Base-by-base conservation (phyloP, 2,888 invertebrate genomes). In the Mythimna lalbum region DNA sequence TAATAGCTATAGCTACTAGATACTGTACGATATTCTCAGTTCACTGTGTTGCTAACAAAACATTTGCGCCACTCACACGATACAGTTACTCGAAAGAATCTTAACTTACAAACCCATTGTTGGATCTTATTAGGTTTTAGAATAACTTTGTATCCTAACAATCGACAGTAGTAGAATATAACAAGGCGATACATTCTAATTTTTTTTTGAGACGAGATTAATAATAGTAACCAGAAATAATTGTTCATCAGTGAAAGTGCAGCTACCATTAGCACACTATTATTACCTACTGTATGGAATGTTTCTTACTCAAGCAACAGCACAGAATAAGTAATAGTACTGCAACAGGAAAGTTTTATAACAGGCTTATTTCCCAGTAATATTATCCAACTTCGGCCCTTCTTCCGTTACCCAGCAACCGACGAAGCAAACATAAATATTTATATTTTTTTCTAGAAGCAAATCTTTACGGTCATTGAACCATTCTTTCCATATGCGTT, bases 381-480 rank as follows among this genome's bases (percentile, higher is more conserved):
- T 59, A 80, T 68, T 73, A 69, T 53, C 64, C 56, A 65, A 56
- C 27, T 62, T 69, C 67, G 60, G 39, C 80, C 84, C 82, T 77
- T 69, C 68, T 72, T 63, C 56, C 63, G 89, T 90, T 85, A 81
- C 90, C 64, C 76, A 69, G 89, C 86, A 88, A 88, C 89, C 50
- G 75, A 63, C 57, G 65, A 73, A 70, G 71, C 83, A 88, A 90
- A 90, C 87, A 88, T 87, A 89, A 89, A 90, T 87, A 90, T 88
- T 87, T 86, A 82, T 74, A 57, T 73, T 80, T 86, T 27, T 86
- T 84, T 83, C 82, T 76, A 71, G 66, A 82, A 83, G 74, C 70
- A 79, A 87, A 78, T 74, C 74, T 55, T 72, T 67, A 50, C 80
- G 88, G 83, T 85, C 87, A 65, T 39, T 81, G 86, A 88, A 82